A percentile compares a stretch with the other conserved stretches of the same genome.
Evolutionary conservation across 1,140 invertebrate species (phyloP).

Genomic region (Diabrotica undecimpunctata): DNA sequence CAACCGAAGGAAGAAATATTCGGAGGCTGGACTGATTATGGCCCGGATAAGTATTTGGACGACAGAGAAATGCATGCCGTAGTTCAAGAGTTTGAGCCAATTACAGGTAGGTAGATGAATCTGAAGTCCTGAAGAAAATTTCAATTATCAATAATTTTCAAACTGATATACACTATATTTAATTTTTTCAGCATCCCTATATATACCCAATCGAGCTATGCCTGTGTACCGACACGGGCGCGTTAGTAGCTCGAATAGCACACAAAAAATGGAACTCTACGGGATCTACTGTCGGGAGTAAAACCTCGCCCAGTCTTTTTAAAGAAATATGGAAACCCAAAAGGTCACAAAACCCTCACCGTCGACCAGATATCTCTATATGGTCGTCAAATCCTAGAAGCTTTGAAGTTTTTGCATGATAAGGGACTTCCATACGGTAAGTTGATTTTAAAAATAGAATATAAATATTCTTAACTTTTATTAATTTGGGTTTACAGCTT

Average conservation of each 20-base stretch:
- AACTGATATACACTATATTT: too few species aligned
- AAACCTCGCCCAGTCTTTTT: constrained; percentile 77
- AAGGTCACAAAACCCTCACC: constrained; percentile 66
- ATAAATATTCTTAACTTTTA: too few species aligned
- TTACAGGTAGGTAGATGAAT: constrained; percentile 49
- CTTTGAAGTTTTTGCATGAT: constrained; percentile 78
- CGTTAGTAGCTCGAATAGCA: constrained; percentile 71
- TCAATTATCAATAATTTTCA: too few species aligned
- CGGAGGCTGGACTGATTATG: constrained; percentile 78
- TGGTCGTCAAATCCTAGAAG: constrained; percentile 72
- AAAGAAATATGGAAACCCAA: constrained; percentile 82
- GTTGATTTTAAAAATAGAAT: too few species aligned
- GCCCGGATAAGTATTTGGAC: constrained; percentile 77
- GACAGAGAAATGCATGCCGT: constrained; percentile 73
- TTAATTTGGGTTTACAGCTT: too few species aligned
- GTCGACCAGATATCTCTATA: constrained; percentile 70
- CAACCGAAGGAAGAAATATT: constrained; percentile 56
- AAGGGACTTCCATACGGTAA: constrained; percentile 76
- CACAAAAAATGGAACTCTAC: constrained; percentile 70
- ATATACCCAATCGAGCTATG: constrained; percentile 73
- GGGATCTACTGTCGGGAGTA: constrained; percentile 72
- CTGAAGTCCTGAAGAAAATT: background rate
- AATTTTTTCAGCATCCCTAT: constrained; percentile 68
- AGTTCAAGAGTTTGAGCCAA: constrained; percentile 66
- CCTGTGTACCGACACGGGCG: constrained; percentile 75